Evolutionary conservation across 2,797 vertebrate genomes (phyloP).

Genomic region (Lepus townsendii): DNA sequence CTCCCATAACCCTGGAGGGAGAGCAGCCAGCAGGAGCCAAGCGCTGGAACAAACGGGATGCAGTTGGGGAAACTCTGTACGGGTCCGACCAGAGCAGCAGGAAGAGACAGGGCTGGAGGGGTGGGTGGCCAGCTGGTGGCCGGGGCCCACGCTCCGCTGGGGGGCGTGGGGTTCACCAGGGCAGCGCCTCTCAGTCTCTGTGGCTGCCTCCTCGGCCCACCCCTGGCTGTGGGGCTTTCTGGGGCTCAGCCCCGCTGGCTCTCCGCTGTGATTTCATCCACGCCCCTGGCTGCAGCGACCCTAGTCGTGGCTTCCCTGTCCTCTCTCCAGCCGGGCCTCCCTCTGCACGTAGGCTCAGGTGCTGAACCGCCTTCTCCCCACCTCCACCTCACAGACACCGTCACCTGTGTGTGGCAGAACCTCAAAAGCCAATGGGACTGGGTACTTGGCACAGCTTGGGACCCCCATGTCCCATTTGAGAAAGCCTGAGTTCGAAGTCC

Average conservation of each 20-base stretch:
- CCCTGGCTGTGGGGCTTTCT: background rate
- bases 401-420: rapidly evolving
- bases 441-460: no score
- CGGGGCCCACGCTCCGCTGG: rapidly evolving
- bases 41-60: background rate
- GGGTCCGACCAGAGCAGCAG: background rate
- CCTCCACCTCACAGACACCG: background rate
- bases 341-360: background rate
- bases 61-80: background rate
- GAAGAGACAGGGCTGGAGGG: background rate
- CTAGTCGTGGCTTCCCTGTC: background rate
- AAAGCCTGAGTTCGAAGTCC: no score
- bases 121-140: background rate
- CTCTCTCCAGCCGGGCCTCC: background rate
- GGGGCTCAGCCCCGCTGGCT: background rate
- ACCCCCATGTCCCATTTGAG: no score
- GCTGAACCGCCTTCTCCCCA: no score
- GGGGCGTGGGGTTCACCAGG: rapidly evolving
- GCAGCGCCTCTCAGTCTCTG: background rate
- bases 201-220: background rate
- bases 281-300: background rate
- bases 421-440: background rate
- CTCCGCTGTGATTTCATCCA: background rate
- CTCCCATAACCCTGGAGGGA: background rate
- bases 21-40: background rate